A percentile compares a stretch with the other conserved stretches of the same genome.
Evolutionary conservation across 2,888 invertebrate genomes (phyloP).

Genomic region (Metellina segmentata): DNA sequence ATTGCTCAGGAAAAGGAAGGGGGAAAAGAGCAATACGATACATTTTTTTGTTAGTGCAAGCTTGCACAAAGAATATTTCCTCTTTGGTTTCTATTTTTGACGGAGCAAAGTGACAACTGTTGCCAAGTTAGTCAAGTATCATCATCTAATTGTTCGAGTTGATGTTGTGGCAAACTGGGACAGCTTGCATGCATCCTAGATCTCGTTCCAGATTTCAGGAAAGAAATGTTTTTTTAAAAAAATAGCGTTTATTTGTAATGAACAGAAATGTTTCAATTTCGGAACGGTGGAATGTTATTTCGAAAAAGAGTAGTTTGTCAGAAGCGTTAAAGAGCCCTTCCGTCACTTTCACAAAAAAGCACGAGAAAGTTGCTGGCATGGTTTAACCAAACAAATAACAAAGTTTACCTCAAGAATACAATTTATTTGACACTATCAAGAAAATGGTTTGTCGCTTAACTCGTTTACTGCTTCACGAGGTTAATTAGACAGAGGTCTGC

Average conservation of each 20-base stretch:
- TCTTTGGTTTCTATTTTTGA: slow-evolving; percentile 19
- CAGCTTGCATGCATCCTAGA: too few species aligned
- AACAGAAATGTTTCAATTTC: not conserved
- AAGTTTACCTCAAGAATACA: too few species aligned
- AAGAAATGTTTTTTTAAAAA: not conserved
- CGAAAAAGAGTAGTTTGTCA: not conserved
- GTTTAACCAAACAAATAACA: too few species aligned
- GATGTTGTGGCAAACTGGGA: not conserved
- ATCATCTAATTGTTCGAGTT: slow-evolving; percentile 33
- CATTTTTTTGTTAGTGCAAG: slow-evolving; percentile 39
- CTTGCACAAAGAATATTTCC: not conserved
- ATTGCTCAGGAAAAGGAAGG: not conserved
- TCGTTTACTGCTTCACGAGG: too few species aligned
- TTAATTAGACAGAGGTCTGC: too few species aligned
- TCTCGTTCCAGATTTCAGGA: not conserved
- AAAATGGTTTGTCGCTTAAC: too few species aligned
- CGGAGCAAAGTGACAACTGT: not conserved
- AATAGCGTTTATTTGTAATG: not conserved
- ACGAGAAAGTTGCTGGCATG: too few species aligned
- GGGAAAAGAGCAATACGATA: not conserved
- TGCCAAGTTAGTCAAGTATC: slow-evolving; percentile 50
- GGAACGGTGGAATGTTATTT: not conserved
- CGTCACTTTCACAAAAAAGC: too few species aligned
- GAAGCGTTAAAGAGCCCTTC: not conserved
- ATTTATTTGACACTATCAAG: too few species aligned